Percentiles rank a stretch among this genome's conserved stretches.
These are phyloP conservation scores for Rapana venosa DNA, from an alignment of 2,888 invertebrate genomes.

Conservation along the genomic window DNA sequence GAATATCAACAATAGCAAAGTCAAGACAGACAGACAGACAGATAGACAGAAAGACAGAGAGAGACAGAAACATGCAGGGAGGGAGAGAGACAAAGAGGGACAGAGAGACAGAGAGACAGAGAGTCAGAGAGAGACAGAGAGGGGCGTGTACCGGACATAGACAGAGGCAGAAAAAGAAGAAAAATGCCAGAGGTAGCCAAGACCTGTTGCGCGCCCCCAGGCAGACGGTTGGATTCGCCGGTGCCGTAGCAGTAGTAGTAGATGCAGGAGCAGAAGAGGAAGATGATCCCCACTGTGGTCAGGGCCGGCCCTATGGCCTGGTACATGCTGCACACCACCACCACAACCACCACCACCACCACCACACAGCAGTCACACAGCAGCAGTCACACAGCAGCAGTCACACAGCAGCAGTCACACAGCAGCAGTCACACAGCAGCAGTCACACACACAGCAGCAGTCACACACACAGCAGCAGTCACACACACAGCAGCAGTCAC, in stretches of 20 bases:
- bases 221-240: constrained; percentile 39
- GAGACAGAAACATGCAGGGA: too few species aligned
- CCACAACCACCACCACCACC: background rate
- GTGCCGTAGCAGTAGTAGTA: constrained; percentile 70
- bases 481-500: too few species aligned
- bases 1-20: too few species aligned
- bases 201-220: constrained; percentile 40
- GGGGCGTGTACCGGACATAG: too few species aligned
- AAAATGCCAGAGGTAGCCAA: background rate
- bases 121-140: background rate
- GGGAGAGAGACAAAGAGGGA: background rate
- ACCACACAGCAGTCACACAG: too few species aligned
- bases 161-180: background rate
- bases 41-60: too few species aligned
- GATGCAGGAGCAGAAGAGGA: constrained; percentile 61
- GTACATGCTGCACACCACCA: constrained; percentile 58
- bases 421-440: too few species aligned
- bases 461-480: too few species aligned
- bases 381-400: too few species aligned
- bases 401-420: too few species aligned
- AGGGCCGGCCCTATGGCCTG: constrained; percentile 65
- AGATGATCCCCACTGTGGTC: constrained; percentile 58
- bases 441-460: too few species aligned
- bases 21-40: too few species aligned
- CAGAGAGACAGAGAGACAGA: background rate